phyloP scores from a whole-genome alignment of 2,888 invertebrate genomes.

The Lottia scabra region DNA sequence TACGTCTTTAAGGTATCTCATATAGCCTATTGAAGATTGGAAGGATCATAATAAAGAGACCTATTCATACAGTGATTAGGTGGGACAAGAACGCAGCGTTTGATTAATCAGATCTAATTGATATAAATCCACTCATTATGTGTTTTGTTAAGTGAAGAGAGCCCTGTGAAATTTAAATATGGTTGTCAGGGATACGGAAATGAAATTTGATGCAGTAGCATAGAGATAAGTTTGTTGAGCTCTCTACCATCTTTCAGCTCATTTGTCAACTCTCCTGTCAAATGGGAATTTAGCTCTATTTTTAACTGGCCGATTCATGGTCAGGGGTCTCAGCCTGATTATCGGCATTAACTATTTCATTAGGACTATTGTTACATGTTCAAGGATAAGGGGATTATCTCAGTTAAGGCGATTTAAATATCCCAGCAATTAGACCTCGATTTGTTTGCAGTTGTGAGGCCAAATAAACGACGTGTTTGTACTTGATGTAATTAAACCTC shows the following conservation, averaged over 20 bases:
- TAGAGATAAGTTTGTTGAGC: no score
- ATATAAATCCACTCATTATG: no score
- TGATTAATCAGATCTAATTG: no score
- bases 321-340: neutral
- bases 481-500: neutral
- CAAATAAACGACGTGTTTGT: neutral
- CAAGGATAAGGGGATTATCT: neutral
- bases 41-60: no score
- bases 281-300: neutral
- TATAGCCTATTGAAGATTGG: no score
- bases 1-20: no score
- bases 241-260: neutral
- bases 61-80: no score
- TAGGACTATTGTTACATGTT: neutral
- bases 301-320: neutral
- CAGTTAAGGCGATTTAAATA: neutral
- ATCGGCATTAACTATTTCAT: neutral
- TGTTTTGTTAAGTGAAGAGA: no score
- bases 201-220: no score
- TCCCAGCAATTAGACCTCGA: neutral
- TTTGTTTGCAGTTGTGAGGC: neutral
- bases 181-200: no score
- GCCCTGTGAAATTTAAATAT: no score
- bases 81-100: no score
- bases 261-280: constrained; percentile 5